phyloP scores from a whole-genome alignment of 1,140 invertebrate genomes.

The Diabrotica undecimpunctata region DNA sequence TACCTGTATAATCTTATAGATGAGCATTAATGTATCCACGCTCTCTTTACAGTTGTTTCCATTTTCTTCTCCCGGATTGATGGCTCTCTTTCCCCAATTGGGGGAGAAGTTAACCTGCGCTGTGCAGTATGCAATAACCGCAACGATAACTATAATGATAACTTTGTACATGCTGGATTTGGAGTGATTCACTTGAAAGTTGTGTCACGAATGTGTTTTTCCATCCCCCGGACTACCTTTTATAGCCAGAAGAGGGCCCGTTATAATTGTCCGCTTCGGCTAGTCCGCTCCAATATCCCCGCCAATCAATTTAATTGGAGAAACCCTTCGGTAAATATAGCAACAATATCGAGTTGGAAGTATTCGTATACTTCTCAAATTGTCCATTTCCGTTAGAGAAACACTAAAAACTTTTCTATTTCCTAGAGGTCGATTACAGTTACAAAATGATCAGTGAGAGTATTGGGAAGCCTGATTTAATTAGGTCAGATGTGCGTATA shows the following conservation, averaged over 20 bases:
- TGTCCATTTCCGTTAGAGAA: conserved; percentile 11
- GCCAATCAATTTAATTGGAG: conserved; percentile 29
- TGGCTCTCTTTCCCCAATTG: conserved; percentile 39
- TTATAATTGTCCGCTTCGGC: conserved; percentile 8
- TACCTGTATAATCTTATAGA: conserved; percentile 43
- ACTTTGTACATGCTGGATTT: conserved; percentile 11
- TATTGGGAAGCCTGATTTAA: background rate
- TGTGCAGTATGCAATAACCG: conserved; percentile 30
- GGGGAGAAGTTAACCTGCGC: conserved; percentile 41
- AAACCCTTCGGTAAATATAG: conserved; percentile 28
- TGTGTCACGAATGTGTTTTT: conserved; percentile 5
- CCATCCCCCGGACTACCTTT: conserved; percentile 7
- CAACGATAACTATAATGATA: conserved; percentile 14
- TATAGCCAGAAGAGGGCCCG: conserved; percentile 13
- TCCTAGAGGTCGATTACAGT: conserved; percentile 3
- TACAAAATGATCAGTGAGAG: background rate
- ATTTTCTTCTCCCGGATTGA: conserved; percentile 25
- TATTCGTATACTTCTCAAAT: conserved; percentile 8
- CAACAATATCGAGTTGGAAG: conserved; percentile 22
- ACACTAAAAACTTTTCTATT: conserved; percentile 17
- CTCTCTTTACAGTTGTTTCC: conserved; percentile 38
- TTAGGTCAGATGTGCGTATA: background rate
- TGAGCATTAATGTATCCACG: conserved; percentile 39
- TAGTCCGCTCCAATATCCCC: conserved; percentile 13
- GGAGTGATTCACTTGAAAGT: background rate